phyloP scores from a whole-genome alignment of 1,140 invertebrate species.

The Zaprionus africanus region DNA sequence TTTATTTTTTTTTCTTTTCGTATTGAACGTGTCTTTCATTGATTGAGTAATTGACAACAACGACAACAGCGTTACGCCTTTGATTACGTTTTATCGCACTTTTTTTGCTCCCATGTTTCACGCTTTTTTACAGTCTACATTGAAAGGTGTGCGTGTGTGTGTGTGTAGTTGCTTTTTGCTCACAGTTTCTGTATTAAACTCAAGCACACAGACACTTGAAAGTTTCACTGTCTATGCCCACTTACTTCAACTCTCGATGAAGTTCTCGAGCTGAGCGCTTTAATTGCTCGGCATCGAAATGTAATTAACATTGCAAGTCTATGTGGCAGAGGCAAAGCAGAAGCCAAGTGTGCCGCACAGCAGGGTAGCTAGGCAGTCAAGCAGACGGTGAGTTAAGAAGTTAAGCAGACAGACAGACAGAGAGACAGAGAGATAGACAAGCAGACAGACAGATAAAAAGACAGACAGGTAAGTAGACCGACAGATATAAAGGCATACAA shows the following conservation, averaged over 20 bases:
- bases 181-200: conserved; percentile 2
- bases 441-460: not conserved
- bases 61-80: conserved; percentile 43
- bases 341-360: conserved; percentile 32
- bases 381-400: conserved; percentile 9
- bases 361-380: conserved; percentile 26
- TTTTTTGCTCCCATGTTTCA: conserved; percentile 15
- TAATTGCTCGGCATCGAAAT: conserved; percentile 61
- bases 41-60: conserved; percentile 69
- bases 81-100: conserved; percentile 51
- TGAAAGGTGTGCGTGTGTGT: conserved; percentile 31
- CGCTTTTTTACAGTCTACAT: conserved; percentile 26
- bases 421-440: not conserved
- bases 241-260: conserved; percentile 18
- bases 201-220: conserved; percentile 31
- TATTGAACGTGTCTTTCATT: conserved; percentile 32
- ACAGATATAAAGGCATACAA: too few relatives aligned
- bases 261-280: conserved; percentile 31
- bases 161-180: conserved; percentile 5
- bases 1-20: conserved; percentile 13
- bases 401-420: not conserved
- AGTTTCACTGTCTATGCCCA: conserved; percentile 20
- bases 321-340: conserved; percentile 28
- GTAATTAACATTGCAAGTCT: conserved; percentile 56
- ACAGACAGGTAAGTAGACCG: not conserved